Evolutionary conservation across 2,888 invertebrate species (phyloP).

Genomic region (Aproaerema taeniolella): DNA sequence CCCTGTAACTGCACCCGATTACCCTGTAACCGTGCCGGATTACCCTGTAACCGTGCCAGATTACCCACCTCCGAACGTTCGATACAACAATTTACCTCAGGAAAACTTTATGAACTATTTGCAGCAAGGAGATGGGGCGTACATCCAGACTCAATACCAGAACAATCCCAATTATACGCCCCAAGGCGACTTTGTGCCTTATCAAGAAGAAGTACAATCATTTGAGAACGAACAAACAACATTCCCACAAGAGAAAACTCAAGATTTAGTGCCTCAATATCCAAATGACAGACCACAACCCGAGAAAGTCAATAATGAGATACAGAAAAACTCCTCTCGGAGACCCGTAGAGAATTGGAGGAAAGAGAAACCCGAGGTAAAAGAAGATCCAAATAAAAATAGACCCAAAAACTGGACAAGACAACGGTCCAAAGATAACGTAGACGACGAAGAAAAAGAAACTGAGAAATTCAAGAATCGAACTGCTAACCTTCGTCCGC

Average conservation of each 20-base stretch:
- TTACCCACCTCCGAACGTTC: constrained; percentile 46
- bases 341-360: constrained; percentile 61
- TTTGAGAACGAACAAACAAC: not conserved
- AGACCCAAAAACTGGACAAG: constrained; percentile 49
- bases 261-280: constrained; percentile 23
- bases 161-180: constrained; percentile 38
- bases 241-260: constrained; percentile 4
- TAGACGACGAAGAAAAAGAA: constrained; percentile 42
- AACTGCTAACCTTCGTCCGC: not conserved
- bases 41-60: constrained; percentile 37
- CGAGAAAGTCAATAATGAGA: constrained; percentile 52
- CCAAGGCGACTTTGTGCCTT: constrained; percentile 42
- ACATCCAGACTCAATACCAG: constrained; percentile 53
- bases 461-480: constrained; percentile 24
- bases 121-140: constrained; percentile 62
- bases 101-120: constrained; percentile 48
- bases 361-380: constrained; percentile 43
- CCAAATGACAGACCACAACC: constrained; percentile 23
- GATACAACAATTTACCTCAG: constrained; percentile 36
- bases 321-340: constrained; percentile 36
- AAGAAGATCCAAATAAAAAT: constrained; percentile 30
- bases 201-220: constrained; percentile 10
- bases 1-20: constrained; percentile 17
- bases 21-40: constrained; percentile 17
- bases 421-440: constrained; percentile 51